Percentiles rank a stretch among this genome's conserved stretches.
Conservation (phyloP, 2,797 vertebrate species). For the Falco naumanni region DNA sequence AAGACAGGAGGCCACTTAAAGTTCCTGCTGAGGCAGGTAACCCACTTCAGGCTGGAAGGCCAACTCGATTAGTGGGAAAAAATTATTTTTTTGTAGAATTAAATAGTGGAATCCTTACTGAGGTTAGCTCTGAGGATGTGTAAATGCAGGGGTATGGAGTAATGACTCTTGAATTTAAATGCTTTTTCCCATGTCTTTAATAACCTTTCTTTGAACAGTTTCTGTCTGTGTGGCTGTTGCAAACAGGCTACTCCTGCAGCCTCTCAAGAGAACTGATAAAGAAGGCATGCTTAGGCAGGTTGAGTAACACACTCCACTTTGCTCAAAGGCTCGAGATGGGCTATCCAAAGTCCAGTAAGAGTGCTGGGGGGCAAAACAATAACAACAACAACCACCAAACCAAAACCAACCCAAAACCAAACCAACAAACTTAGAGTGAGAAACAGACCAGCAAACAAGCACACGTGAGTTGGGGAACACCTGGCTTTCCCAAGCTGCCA, state of each 20-base stretch:
- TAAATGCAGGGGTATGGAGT: neutral
- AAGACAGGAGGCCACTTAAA: neutral
- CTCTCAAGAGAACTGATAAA: neutral
- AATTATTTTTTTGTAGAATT: neutral
- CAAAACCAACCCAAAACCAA: neutral
- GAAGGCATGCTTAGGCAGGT: neutral
- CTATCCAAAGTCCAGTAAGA: neutral
- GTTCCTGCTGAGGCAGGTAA: neutral
- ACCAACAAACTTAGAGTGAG: accelerated
- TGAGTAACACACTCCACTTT: neutral
- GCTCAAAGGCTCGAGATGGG: neutral
- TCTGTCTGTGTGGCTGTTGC: neutral
- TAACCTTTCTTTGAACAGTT: neutral
- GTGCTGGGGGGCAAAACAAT: neutral
- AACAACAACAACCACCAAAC: neutral
- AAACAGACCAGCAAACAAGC: neutral
- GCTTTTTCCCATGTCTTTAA: neutral
- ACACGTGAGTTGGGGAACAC: neutral
- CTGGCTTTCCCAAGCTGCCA: neutral
- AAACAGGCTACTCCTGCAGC: neutral
- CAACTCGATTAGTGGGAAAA: neutral
- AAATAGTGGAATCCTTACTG: neutral
- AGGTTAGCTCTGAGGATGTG: neutral
- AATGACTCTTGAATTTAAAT: neutral
- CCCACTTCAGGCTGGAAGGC: neutral